Percentiles rank a stretch among this genome's conserved stretches.
These are phyloP conservation scores for Alauda arvensis DNA, from an alignment of 2,797 vertebrate genomes.

Conservation along the genomic window DNA sequence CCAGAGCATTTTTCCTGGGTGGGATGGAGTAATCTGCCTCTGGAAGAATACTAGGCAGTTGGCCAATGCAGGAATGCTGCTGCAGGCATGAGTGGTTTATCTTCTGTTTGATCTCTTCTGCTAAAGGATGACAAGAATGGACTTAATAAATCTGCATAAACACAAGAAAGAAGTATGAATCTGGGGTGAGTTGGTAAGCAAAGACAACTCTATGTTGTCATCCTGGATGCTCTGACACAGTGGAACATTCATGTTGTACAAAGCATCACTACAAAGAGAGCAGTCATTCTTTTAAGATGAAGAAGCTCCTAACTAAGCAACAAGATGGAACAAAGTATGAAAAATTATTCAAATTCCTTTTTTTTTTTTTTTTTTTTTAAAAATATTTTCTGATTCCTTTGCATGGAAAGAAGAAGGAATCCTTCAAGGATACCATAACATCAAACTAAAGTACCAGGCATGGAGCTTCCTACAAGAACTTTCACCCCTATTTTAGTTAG, in stretches of 20 bases:
- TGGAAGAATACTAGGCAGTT: background rate
- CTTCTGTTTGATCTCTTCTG: constrained; percentile 36
- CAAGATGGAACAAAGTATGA: background rate
- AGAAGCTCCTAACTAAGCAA: background rate
- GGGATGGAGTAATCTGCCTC: background rate
- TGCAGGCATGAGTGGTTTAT: constrained; percentile 14
- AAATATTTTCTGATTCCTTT: background rate
- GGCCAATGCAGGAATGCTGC: background rate
- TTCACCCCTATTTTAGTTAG: background rate
- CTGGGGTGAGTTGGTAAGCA: background rate
- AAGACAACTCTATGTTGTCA: background rate
- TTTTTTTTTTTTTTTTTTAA: background rate
- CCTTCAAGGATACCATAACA: background rate
- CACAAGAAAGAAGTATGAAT: background rate
- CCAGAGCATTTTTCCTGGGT: background rate
- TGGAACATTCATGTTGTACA: background rate
- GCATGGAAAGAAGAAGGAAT: background rate
- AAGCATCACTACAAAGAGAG: background rate
- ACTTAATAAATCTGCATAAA: constrained; percentile 11
- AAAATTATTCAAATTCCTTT: background rate
- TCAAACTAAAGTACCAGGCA: accelerated
- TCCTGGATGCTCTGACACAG: background rate
- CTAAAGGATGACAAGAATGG: constrained; percentile 34
- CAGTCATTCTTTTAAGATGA: background rate
- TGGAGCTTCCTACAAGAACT: background rate